Percentiles rank a stretch among this genome's conserved stretches.
phyloP scores from a whole-genome alignment of 2,888 invertebrate genomes.

The Dyspetes luteomarginatus region DNA sequence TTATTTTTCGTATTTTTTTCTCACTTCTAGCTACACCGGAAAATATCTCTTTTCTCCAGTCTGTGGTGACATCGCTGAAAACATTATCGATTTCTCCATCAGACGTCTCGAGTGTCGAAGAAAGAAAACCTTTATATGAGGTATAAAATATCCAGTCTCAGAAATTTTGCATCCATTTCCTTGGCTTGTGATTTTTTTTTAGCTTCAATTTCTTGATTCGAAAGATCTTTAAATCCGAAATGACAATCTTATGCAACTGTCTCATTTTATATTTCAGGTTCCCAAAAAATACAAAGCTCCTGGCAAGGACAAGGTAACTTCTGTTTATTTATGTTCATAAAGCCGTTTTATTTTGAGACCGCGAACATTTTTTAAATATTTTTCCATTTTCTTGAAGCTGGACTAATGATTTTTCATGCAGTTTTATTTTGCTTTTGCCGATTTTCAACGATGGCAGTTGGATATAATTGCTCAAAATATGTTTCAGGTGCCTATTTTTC shows the following conservation, averaged over 20 bases:
- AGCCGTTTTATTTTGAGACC: too few species aligned
- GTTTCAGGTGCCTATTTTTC: slow-evolving; percentile 23
- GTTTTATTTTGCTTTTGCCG: too few species aligned
- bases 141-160: slow-evolving; percentile 5
- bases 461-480: slow-evolving; percentile 3
- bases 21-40: slow-evolving; percentile 43
- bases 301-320: slow-evolving; percentile 30
- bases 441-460: too few species aligned
- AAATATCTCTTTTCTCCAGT: slow-evolving; percentile 36
- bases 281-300: slow-evolving; percentile 5
- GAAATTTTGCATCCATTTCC: too few species aligned
- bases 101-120: too few species aligned
- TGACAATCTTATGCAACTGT: neutral
- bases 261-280: slow-evolving; percentile 24
- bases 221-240: too few species aligned
- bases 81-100: too few species aligned
- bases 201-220: too few species aligned
- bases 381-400: too few species aligned
- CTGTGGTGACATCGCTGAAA: slow-evolving; percentile 35
- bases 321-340: neutral
- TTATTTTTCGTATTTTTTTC: neutral
- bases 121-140: neutral
- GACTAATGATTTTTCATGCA: too few species aligned
- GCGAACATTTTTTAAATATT: too few species aligned
- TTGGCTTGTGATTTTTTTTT: too few species aligned